Evolutionary conservation across 2,797 vertebrate genomes (phyloP).

Genomic region (Peromyscus aztecus): DNA sequence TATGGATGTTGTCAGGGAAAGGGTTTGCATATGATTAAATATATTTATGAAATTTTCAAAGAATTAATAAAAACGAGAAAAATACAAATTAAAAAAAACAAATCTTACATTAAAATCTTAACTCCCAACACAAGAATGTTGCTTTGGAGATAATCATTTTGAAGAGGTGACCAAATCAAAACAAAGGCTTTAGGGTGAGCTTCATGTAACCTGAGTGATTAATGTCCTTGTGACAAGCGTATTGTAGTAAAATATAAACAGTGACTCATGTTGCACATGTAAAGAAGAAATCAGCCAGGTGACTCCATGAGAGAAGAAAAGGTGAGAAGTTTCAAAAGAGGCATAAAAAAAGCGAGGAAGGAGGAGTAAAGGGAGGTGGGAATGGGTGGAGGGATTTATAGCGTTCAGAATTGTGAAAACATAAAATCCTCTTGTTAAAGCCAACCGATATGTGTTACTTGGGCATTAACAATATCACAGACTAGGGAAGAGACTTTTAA

Average conservation of each 20-base stretch:
- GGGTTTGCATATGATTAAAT: neutral
- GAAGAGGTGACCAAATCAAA: neutral
- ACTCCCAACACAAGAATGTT: neutral
- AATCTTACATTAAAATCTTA: neutral
- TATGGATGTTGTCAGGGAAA: neutral
- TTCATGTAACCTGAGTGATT: neutral
- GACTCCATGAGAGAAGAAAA: neutral
- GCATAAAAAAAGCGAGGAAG: neutral
- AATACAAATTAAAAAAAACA: neutral
- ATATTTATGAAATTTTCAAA: neutral
- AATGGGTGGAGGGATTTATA: neutral
- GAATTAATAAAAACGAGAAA: neutral
- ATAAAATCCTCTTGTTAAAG: neutral
- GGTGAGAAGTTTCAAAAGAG: neutral
- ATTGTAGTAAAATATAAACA: neutral
- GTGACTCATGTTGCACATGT: fast-evolving
- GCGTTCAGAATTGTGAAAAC: neutral
- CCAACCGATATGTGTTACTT: neutral
- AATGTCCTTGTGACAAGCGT: neutral
- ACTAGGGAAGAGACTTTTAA: neutral
- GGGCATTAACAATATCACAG: neutral
- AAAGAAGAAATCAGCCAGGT: neutral
- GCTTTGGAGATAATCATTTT: neutral
- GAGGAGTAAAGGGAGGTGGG: neutral
- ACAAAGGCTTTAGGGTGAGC: neutral